Evolutionary conservation across 2,797 vertebrate species (phyloP).

Genomic region (Garrulus glandarius): DNA sequence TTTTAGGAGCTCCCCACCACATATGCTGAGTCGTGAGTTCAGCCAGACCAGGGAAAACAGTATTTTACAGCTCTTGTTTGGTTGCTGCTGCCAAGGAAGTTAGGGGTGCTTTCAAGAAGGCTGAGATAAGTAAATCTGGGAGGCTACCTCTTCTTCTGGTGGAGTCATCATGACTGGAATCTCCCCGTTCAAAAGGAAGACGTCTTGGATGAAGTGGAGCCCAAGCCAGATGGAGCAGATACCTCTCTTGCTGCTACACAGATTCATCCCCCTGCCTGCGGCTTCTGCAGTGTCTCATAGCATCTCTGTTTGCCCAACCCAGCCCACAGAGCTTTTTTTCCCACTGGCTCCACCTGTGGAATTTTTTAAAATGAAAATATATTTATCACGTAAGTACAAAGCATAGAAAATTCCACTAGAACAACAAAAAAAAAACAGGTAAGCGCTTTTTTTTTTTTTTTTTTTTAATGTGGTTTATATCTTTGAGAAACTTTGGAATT

Average conservation of each 20-base stretch:
- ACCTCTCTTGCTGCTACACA: not conserved
- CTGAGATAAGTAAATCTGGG: slow-evolving; percentile 29
- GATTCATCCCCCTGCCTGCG: not conserved
- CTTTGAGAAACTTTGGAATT: not conserved
- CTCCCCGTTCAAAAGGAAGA: slow-evolving; percentile 9
- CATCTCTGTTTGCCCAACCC: not conserved
- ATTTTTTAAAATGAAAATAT: not conserved
- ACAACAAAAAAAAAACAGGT: not conserved
- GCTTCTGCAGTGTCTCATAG: not conserved
- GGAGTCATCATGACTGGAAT: not conserved
- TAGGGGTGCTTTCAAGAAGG: not conserved
- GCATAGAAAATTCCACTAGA: not conserved
- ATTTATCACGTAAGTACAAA: not conserved
- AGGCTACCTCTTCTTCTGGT: not conserved
- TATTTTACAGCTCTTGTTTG: slow-evolving; percentile 6
- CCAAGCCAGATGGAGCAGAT: slow-evolving; percentile 39
- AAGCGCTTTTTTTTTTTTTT: too few relatives aligned
- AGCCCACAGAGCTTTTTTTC: not conserved
- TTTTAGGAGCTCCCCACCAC: slow-evolving; percentile 40
- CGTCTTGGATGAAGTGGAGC: not conserved
- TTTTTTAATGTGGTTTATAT: not conserved
- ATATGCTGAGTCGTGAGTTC: slow-evolving; percentile 43
- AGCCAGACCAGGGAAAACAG: slow-evolving; percentile 30
- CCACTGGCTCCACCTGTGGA: not conserved
- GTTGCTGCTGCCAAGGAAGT: slow-evolving; percentile 14